Percentiles rank a stretch among this genome's conserved stretches.
Evolutionary conservation across 2,113 vertebrate genomes (phyloP).

Genomic region (Formicarius rufipectus): DNA sequence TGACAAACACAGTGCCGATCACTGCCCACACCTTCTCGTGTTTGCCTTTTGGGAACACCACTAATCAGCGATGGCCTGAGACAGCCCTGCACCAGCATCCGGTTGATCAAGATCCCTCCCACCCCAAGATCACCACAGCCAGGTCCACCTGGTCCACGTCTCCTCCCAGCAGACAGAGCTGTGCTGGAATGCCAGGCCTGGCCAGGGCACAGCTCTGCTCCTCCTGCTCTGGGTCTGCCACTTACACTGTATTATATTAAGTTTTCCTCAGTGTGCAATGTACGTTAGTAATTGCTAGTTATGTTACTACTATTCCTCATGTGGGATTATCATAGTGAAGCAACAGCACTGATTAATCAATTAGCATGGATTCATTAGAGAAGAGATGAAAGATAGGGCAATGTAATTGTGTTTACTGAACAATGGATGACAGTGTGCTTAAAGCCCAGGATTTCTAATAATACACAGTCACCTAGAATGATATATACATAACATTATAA

Average conservation of each 20-base stretch:
- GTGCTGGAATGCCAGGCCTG: accelerated
- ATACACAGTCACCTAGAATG: not conserved
- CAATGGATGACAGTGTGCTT: constrained; percentile 43
- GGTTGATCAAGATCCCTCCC: too few relatives aligned
- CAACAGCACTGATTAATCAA: constrained; percentile 65
- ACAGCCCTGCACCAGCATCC: not conserved
- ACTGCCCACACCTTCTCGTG: not conserved
- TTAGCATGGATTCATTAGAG: constrained; percentile 62
- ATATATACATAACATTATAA: constrained; percentile 15
- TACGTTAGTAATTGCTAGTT: constrained; percentile 16
- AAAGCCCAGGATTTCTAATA: constrained; percentile 33
- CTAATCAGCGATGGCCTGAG: accelerated
- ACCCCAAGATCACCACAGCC: not conserved
- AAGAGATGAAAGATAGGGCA: constrained; percentile 33
- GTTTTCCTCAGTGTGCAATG: not conserved
- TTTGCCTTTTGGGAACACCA: not conserved
- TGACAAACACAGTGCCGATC: not conserved
- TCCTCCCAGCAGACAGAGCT: not conserved
- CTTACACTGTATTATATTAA: not conserved
- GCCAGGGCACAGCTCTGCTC: accelerated
- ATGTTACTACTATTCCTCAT: constrained; percentile 7
- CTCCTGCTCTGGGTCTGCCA: not conserved
- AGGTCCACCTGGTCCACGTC: not conserved
- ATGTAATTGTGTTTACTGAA: constrained; percentile 66
- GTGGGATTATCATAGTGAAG: constrained; percentile 34